phyloP scores from a whole-genome alignment of 2,888 invertebrate species.

The Serrognathus titanus region DNA sequence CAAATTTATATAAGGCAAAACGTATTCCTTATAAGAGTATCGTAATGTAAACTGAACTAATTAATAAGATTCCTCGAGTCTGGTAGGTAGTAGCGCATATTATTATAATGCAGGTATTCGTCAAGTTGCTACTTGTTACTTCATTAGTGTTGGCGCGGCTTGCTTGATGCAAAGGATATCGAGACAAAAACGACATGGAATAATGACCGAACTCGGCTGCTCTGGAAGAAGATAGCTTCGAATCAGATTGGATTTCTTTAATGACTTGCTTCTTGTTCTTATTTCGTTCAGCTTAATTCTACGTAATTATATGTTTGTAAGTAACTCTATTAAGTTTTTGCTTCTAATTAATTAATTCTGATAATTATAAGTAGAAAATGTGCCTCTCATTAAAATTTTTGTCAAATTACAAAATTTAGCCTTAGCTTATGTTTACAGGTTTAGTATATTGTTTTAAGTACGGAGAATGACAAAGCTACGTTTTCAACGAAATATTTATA shows the following conservation, averaged over 20 bases:
- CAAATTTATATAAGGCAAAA: constrained; percentile 11
- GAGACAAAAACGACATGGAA: constrained; percentile 35
- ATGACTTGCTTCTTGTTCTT: constrained; percentile 6
- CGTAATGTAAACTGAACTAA: constrained; percentile 30
- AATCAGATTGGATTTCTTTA: constrained; percentile 15
- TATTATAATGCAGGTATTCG: constrained; percentile 35
- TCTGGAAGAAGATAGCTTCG: constrained; percentile 14
- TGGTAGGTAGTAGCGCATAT: constrained; percentile 32
- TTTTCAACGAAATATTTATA: too few species aligned
- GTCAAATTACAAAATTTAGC: too few species aligned
- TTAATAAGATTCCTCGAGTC: constrained; percentile 30
- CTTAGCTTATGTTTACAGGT: too few species aligned
- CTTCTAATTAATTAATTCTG: not conserved
- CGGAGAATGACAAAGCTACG: too few species aligned
- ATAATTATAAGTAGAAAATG: not conserved
- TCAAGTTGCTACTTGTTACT: constrained; percentile 37
- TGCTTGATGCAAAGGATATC: constrained; percentile 34
- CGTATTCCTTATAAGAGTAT: constrained; percentile 10
- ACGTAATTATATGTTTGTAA: constrained; percentile 1
- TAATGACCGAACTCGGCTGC: constrained; percentile 29
- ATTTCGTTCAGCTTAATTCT: not conserved
- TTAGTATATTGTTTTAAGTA: too few species aligned
- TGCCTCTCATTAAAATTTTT: too few species aligned
- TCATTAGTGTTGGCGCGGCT: constrained; percentile 34
- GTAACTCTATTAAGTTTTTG: not conserved